Base-by-base conservation (phyloP, 2,113 vertebrate genomes). In the Marmota flaviventris region DNA sequence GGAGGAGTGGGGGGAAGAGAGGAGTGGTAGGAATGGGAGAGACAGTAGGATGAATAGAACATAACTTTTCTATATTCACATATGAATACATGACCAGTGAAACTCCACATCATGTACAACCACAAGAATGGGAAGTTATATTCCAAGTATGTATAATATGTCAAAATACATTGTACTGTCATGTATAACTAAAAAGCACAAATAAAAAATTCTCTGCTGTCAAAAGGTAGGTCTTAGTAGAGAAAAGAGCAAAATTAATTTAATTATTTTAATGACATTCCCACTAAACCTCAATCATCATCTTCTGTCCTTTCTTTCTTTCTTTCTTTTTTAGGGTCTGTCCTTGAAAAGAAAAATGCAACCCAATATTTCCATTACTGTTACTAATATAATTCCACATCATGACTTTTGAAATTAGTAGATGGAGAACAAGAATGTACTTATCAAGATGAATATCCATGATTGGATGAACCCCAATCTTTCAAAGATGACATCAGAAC, bases 211-310 rank as follows among this genome's bases (percentile, higher is more conserved):
- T 82, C 34, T 91, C 51, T 92, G 11, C 32, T 86, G 1, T 95
- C 58, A 94, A 25, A 8, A 95, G 22, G 17, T 32, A 82, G 32
- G 14, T 4, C 78, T 73, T 65, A 53, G 5, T 63, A 86, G 2
- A 88, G 10, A 84, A 88, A 84, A 58, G 32, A 84, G 91, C 84
- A 45, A 94, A 63, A 61, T 61, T 65, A 42, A 2, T 37, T 81
- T 89, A 76, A 79, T 89, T 22, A 61, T 85, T 73, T 94, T 63
- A 86, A 42, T 53, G 88, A 53, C 2, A 16, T 39, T 45, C 89
- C 70, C 42, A 11, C 1, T 91, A 94, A 92, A 79, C 72, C 13
- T 94, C 70, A 90, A 8, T 78, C 85, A 95, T 63, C 29, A 87
- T 67, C 48, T 91, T 42, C 42, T 93, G 75, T 83, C 17, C 3